These are phyloP conservation scores for Eupithecia vulgata DNA, from an alignment of 2,888 invertebrate species.

Conservation along the genomic window DNA sequence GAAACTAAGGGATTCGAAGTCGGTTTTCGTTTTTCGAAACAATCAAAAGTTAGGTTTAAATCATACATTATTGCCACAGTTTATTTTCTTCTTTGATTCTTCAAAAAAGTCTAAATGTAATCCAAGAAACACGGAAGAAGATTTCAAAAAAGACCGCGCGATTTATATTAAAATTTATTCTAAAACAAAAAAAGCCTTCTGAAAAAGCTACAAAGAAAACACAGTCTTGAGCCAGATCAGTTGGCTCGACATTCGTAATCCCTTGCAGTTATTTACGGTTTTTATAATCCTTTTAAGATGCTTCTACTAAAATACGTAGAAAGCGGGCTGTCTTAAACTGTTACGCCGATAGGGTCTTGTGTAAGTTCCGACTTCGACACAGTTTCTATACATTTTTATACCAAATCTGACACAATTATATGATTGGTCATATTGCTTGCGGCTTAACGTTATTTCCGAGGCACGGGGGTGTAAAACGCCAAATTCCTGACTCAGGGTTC, in stretches of 20 bases:
- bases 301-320: slow-evolving; percentile 14
- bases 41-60: neutral
- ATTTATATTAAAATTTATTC: neutral
- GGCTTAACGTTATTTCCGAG: neutral
- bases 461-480: neutral
- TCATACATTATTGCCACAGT: neutral
- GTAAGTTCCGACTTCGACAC: neutral
- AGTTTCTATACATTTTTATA: neutral
- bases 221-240: slow-evolving; percentile 30
- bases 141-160: neutral
- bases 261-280: slow-evolving; percentile 41
- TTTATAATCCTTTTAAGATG: slow-evolving; percentile 32
- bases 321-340: neutral
- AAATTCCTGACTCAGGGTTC: no score
- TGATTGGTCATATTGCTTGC: no score
- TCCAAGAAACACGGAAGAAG: neutral
- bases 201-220: slow-evolving; percentile 19
- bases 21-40: no score
- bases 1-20: no score
- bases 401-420: no score
- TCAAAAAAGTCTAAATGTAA: neutral
- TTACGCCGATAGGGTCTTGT: neutral
- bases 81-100: neutral
- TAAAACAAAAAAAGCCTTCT: slow-evolving; percentile 4
- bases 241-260: slow-evolving; percentile 39